Evolutionary conservation across 2,888 invertebrate species (phyloP).

Genomic region (Xylocampa areola): DNA sequence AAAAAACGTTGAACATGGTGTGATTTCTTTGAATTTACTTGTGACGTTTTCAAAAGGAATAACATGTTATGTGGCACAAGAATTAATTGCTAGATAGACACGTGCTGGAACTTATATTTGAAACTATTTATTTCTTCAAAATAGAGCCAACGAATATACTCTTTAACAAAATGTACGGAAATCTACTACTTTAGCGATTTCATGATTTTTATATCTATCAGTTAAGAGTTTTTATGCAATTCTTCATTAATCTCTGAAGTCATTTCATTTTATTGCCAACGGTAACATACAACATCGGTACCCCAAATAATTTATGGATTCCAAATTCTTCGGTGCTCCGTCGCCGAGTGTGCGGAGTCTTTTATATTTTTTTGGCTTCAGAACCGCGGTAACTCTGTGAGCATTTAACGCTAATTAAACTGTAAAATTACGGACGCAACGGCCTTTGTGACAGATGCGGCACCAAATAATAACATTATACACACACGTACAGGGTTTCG

Average conservation of each 20-base stretch:
- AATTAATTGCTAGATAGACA: conserved; percentile 1
- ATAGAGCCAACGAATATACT: background rate
- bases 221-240: conserved; percentile 21
- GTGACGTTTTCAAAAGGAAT: conserved; percentile 25
- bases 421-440: conserved; percentile 88
- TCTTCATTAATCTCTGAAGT: conserved; percentile 56
- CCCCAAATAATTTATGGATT: conserved; percentile 81
- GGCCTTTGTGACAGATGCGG: conserved; percentile 88
- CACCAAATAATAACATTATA: conserved; percentile 87
- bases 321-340: conserved; percentile 75
- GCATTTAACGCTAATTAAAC: conserved; percentile 90
- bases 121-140: conserved; percentile 4
- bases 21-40: conserved; percentile 38
- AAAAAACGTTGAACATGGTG: conserved; percentile 8
- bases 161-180: conserved; percentile 3
- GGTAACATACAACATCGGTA: conserved; percentile 82
- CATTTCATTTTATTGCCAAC: conserved; percentile 66
- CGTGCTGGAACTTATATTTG: conserved; percentile 2
- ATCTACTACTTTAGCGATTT: conserved; percentile 26
- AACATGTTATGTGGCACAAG: conserved; percentile 9
- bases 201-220: conserved; percentile 15
- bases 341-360: conserved; percentile 65
- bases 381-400: conserved; percentile 80
- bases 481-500: conserved; percentile 75
- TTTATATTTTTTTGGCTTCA: conserved; percentile 72